Percentiles rank a stretch among this genome's conserved stretches.
Evolutionary conservation across 2,888 invertebrate genomes (phyloP).

Genomic region (Gasteruption jaculator): DNA sequence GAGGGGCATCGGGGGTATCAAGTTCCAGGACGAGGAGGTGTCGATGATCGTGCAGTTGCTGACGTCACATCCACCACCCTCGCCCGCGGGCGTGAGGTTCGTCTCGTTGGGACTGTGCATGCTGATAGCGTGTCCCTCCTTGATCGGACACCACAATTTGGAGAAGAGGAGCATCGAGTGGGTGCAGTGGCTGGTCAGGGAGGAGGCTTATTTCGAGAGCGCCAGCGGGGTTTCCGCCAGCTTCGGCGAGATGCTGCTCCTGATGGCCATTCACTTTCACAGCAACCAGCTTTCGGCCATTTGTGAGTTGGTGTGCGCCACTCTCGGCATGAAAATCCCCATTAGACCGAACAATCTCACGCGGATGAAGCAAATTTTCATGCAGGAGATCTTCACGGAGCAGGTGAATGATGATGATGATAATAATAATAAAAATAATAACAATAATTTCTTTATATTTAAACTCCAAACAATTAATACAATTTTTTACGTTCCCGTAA

Average conservation of each 20-base stretch:
- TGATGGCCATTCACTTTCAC: constrained; percentile 97
- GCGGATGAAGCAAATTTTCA: constrained; percentile 89
- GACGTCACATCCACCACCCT: constrained; percentile 83
- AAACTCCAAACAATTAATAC: too few species aligned
- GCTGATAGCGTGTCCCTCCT: constrained; percentile 88
- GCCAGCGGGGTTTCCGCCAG: constrained; percentile 82
- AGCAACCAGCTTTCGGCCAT: constrained; percentile 91
- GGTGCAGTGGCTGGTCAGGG: constrained; percentile 89
- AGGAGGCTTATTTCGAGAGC: constrained; percentile 84
- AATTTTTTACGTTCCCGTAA: too few species aligned
- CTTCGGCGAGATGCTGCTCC: constrained; percentile 90
- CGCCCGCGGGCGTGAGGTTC: constrained; percentile 89
- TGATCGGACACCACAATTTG: constrained; percentile 64
- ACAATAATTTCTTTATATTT: too few species aligned
- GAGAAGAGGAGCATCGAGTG: constrained; percentile 87
- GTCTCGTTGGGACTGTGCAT: constrained; percentile 90
- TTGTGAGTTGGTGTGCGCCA: constrained; percentile 88
- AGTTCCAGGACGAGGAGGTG: constrained; percentile 91
- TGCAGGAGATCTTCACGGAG: constrained; percentile 94
- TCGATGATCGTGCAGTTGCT: constrained; percentile 76
- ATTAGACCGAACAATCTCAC: constrained; percentile 82
- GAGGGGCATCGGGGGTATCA: constrained; percentile 87
- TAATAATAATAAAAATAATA: too few species aligned
- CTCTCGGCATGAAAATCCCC: constrained; percentile 91
- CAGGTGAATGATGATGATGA: too few species aligned